Evolutionary conservation across 1,140 invertebrate species (phyloP), one percentile per base, ranked within the genome.

Genomic region (Drosophila ironensis): DNA sequence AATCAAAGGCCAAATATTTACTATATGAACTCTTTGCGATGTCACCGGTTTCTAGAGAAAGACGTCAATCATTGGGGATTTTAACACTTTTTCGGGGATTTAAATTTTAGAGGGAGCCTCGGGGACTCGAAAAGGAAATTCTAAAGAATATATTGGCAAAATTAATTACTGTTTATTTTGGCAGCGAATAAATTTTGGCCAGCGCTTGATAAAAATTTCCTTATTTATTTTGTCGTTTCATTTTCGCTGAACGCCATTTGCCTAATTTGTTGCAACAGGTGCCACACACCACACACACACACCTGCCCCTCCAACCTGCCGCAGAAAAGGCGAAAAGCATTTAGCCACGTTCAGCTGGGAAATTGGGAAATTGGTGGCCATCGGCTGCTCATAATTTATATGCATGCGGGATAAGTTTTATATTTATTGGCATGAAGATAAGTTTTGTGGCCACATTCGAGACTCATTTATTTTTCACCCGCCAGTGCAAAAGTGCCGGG

Each of bases 221-320:
- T 16, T 19, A 63, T 64, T 51, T 57, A 28, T 42, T 45, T 28
- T 27, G 47, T 16, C 20, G 33, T 60, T 24, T 60, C 8, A 53
- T 46, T 60, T 41, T 66, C 4, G 6, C 46, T 35, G 17, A 38
- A 33, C 28, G 57, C 25, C 25, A 45, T 45, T 44, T n/a, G 41
- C 40, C n/a, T 64, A 66, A 81, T 80, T 82, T 71, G 54, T 68
- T 45, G 64, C 70, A 80, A 80, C 75, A 80, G 75, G 76, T 81
- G 75, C 48, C 16, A 9, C 19, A 22, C 24, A 12, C n/a, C n/a
- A n/a, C 16, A 9, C 19, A 22, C 24, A 12, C n/a, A n/a, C n/a
- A n/a, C n/a, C n/a, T 28, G 41, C 59, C 5, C 12, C n/a, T n/a
- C 16, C 16, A n/a, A n/a, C 9, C 24, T 16, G 3, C n/a, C 14